Base-by-base conservation (phyloP, 2,888 invertebrate species). In the Ferdinandea cuprea region DNA sequence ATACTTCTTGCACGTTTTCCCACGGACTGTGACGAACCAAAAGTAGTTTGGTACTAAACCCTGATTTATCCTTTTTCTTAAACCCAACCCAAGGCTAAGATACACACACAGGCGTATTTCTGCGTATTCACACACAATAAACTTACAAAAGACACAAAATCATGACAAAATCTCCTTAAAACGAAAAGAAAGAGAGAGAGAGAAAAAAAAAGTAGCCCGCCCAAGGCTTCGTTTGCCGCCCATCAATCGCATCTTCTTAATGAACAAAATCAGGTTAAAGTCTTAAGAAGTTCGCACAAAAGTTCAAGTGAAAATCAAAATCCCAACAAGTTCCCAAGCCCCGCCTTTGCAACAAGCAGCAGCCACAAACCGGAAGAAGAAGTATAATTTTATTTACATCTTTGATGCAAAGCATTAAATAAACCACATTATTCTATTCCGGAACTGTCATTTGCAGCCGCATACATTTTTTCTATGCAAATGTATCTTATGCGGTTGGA, bases 361-460 rank as follows among this genome's bases (percentile, higher is more conserved):
- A 48, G 21, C 46, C 32, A 63, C 35, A 63, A 63, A 63, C 37
- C 59, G 44, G 59, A 59, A 59, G 35, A 35, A 48, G 28, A 50
- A 52, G 46, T 48, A 48, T 76, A 76, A 76, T 76, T 76, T 48
- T 66, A 76, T 76, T 76, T 76, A 66, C 74, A 68, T 76, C 42
- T 35, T n/a, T 58, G 15, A 59, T 42, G 58, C 50, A 66, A 66
- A 56, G 50, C 66, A 66, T 76, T 74, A 74, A 66, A 66, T 58
- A 66, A 74, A 50, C 74, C 66, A 28, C 48, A 25, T 58, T 58
- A 66, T 73, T 59, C 54, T 21, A 37, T 21, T 21, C 61, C 59
- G 66, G 73, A 73, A 79, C 40, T 54, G 54, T 61, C 40, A 59
- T 73, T 66, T 73, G 37, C 71, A 50, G 59, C 56, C 61, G 28